phyloP scores from a whole-genome alignment of 2,797 vertebrate genomes.

The Fundulus diaphanus region DNA sequence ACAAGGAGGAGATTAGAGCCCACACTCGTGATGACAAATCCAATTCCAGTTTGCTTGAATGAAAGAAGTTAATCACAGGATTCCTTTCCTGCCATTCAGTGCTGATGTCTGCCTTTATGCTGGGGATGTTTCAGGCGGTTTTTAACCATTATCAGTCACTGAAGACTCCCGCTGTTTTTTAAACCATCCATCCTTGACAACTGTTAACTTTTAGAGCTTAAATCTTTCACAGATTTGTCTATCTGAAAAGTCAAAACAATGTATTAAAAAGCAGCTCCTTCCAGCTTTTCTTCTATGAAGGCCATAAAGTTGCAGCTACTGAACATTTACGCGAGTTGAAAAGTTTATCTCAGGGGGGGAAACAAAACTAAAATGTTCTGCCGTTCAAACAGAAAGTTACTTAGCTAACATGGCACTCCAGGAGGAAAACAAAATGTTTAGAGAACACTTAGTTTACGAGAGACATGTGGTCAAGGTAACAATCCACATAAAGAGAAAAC shows the following conservation, averaged over 20 bases:
- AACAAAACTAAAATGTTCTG: neutral
- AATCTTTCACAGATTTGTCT: neutral
- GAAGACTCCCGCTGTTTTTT: conserved; percentile 6
- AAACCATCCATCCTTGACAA: conserved; percentile 12
- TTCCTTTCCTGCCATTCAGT: conserved; percentile 11
- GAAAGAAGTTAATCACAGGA: conserved; percentile 54
- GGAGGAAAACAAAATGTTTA: neutral
- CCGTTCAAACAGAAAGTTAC: neutral
- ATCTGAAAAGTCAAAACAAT: too few species aligned
- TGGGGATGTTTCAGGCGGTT: neutral
- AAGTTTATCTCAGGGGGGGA: neutral
- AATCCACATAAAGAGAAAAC: neutral
- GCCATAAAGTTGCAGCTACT: neutral
- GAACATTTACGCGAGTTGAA: neutral
- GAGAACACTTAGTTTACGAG: neutral
- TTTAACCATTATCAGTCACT: conserved; percentile 1
- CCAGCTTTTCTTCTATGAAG: neutral
- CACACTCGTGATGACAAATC: conserved; percentile 27
- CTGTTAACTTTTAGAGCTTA: neutral
- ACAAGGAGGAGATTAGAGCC: conserved; percentile 33
- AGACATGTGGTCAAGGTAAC: neutral
- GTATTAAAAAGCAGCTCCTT: neutral
- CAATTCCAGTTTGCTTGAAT: conserved; percentile 8
- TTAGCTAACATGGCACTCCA: neutral
- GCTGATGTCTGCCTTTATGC: conserved; percentile 18